Evolutionary conservation across 2,888 invertebrate genomes (phyloP).

Genomic region (Nemapogon koenigi): DNA sequence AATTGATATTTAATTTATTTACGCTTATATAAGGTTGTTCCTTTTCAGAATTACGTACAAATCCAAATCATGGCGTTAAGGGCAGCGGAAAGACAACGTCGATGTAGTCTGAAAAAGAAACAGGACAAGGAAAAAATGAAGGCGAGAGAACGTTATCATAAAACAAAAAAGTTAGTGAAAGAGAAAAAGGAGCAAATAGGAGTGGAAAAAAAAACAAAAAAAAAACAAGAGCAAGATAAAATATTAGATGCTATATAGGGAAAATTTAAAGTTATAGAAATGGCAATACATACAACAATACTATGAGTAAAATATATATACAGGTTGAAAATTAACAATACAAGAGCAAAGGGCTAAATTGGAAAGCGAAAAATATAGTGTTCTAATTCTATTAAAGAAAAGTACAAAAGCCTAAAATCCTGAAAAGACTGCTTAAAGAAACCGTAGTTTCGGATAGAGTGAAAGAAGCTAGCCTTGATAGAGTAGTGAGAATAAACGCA

Average conservation of each 20-base stretch:
- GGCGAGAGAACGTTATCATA: slow-evolving; percentile 13
- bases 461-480: slow-evolving; percentile 13
- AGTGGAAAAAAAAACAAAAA: slow-evolving; percentile 14
- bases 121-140: slow-evolving; percentile 13
- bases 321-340: slow-evolving; percentile 12
- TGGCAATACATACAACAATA: no score
- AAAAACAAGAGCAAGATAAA: slow-evolving; percentile 13
- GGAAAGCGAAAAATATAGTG: slow-evolving; percentile 10
- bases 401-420: slow-evolving; percentile 12
- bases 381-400: no score
- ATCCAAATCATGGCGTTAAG: background rate
- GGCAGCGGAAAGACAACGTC: slow-evolving; percentile 2
- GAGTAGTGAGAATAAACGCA: slow-evolving; percentile 13
- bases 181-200: no score
- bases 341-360: slow-evolving; percentile 11
- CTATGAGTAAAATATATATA: slow-evolving; percentile 13
- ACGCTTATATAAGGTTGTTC: no score
- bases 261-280: slow-evolving; percentile 14
- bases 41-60: slow-evolving; percentile 10
- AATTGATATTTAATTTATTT: background rate
- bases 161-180: slow-evolving; percentile 13
- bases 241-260: slow-evolving; percentile 13
- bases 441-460: no score
- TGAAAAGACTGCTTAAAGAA: slow-evolving; percentile 13
- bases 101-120: slow-evolving; percentile 11